Percentiles rank a stretch among this genome's conserved stretches.
Conservation (phyloP, 1,140 invertebrate genomes). For the Papilio machaon region DNA sequence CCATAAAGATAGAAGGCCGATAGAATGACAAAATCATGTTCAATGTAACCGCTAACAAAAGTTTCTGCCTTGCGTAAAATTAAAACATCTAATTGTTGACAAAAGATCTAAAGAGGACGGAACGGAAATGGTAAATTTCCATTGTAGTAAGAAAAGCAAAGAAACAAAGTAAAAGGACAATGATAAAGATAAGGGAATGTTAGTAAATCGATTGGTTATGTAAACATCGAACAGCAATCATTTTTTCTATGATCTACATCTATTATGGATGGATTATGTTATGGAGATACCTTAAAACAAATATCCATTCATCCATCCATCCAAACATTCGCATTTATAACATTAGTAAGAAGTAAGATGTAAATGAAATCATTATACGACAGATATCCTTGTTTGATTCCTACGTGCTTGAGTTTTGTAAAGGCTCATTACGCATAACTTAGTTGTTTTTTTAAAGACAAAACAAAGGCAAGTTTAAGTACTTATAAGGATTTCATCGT, state of each 20-base stretch:
- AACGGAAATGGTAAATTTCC: background rate
- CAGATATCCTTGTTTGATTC: background rate
- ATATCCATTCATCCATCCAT: too few relatives aligned
- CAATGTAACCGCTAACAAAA: background rate
- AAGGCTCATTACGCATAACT: background rate
- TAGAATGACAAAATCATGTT: background rate
- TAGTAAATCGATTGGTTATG: background rate
- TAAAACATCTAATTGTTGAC: background rate
- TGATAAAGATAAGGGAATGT: background rate
- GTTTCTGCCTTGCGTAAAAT: background rate
- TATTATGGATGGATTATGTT: too few relatives aligned
- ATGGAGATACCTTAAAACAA: too few relatives aligned
- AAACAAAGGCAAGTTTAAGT: background rate
- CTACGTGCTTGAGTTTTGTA: background rate
- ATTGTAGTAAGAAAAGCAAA: background rate
- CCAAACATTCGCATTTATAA: too few relatives aligned
- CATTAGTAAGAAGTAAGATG: background rate
- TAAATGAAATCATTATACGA: background rate
- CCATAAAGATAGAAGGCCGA: too few relatives aligned
- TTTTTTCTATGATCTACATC: background rate
- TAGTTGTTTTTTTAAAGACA: background rate
- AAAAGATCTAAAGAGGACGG: background rate
- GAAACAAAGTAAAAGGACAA: background rate
- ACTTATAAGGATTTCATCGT: too few relatives aligned
- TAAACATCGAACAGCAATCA: background rate